Conservation (phyloP, 2,888 invertebrate genomes). For the Ecdyonurus torrentis region DNA sequence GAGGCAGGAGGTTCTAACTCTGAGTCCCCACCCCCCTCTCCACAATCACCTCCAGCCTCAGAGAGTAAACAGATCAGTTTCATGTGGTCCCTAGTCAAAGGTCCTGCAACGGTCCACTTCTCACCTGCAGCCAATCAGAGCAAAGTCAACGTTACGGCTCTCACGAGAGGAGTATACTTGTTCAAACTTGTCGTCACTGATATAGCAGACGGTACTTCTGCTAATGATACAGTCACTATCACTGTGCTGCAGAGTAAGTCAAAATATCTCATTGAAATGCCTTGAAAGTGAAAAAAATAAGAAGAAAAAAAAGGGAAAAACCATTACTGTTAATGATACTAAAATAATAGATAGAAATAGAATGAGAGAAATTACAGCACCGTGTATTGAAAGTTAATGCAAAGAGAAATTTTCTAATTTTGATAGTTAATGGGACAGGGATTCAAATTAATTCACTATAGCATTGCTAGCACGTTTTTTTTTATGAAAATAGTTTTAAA, state of each 20-base stretch:
- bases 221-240: slow-evolving; percentile 50
- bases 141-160: slow-evolving; percentile 57
- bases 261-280: too few relatives aligned
- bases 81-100: not conserved
- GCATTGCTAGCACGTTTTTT: too few relatives aligned
- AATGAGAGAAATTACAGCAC: too few relatives aligned
- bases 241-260: slow-evolving; percentile 71
- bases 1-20: slow-evolving; percentile 35
- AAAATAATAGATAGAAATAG: too few relatives aligned
- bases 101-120: not conserved
- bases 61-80: not conserved
- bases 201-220: slow-evolving; percentile 63
- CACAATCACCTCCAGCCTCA: not conserved
- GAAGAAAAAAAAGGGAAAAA: too few relatives aligned
- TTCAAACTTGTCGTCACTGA: slow-evolving; percentile 70
- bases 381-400: too few relatives aligned
- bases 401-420: too few relatives aligned
- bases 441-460: too few relatives aligned
- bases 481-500: too few relatives aligned
- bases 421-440: too few relatives aligned
- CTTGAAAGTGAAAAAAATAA: too few relatives aligned
- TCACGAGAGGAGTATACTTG: slow-evolving; percentile 70
- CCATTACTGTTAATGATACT: too few relatives aligned
- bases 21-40: not conserved
- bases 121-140: not conserved